These are phyloP conservation scores for Drosophila anomalata DNA, from an alignment of 2,888 invertebrate species.

Conservation along the genomic window DNA sequence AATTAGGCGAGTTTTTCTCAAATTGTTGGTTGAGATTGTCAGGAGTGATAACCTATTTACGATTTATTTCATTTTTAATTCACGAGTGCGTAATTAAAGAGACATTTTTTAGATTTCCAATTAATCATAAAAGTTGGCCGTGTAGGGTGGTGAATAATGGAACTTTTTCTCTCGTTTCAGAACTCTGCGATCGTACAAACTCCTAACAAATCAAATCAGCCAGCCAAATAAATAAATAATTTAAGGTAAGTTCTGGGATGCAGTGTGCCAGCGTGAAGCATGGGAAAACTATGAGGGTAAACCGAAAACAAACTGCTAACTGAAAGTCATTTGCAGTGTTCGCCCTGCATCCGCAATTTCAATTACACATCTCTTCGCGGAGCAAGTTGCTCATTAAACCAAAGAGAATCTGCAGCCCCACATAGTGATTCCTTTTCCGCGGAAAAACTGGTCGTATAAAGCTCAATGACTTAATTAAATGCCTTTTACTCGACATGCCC, in stretches of 20 bases:
- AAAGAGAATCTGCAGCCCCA: conserved; percentile 2
- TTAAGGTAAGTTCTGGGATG: conserved; percentile 32
- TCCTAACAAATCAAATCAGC: conserved; percentile 8
- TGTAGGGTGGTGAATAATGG: not conserved
- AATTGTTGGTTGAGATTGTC: not conserved
- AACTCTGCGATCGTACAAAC: conserved; percentile 22
- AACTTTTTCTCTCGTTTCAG: conserved; percentile 16
- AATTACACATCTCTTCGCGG: conserved; percentile 59
- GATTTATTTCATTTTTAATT: not conserved
- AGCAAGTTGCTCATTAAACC: conserved; percentile 40
- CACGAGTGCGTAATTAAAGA: not conserved
- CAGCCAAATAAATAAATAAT: conserved; percentile 31
- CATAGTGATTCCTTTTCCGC: not conserved
- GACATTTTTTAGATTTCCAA: not conserved
- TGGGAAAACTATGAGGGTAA: conserved; percentile 11
- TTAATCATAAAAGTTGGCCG: not conserved
- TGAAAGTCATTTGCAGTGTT: conserved; percentile 68
- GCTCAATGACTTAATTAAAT: conserved; percentile 69
- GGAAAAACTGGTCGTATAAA: conserved; percentile 12
- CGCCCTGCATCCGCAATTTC: conserved; percentile 61
- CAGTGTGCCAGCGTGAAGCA: not conserved
- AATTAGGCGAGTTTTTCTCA: not conserved
- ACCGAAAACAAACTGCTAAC: conserved; percentile 28
- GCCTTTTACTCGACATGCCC: conserved; percentile 11
- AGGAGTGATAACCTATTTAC: not conserved